These are phyloP conservation scores for Microtus oregoni DNA, from an alignment of 2,113 vertebrate genomes.

Conservation along the genomic window DNA sequence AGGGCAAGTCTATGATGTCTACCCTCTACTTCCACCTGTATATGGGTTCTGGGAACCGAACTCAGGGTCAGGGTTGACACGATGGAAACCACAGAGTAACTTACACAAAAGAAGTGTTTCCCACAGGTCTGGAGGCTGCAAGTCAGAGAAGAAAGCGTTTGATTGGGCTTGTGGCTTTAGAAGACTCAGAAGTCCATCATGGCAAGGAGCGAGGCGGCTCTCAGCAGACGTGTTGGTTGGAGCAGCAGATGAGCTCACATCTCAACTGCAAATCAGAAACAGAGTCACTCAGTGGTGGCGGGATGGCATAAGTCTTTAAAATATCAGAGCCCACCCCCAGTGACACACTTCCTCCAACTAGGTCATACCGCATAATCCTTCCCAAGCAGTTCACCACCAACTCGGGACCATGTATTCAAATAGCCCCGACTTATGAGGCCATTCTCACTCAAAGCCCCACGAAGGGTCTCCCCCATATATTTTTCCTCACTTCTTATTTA, in stretches of 20 bases:
- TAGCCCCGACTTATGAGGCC: not conserved
- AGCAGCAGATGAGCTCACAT: not conserved
- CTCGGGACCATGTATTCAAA: not conserved
- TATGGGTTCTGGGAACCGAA: not conserved
- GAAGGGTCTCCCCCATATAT: not conserved
- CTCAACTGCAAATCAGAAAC: not conserved
- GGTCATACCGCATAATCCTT: not conserved
- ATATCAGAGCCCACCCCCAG: too few relatives aligned
- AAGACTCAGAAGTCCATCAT: not conserved
- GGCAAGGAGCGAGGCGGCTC: too few relatives aligned
- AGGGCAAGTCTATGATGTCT: not conserved
- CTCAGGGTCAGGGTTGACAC: not conserved
- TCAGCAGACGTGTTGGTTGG: not conserved
- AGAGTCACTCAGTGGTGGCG: accelerated
- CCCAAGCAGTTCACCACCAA: not conserved
- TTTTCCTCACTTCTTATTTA: not conserved
- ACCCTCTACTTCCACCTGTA: not conserved
- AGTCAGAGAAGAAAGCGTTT: not conserved
- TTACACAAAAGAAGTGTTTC: not conserved
- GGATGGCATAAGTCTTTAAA: too few relatives aligned
- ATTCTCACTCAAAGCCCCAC: not conserved
- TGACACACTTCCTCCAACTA: too few relatives aligned
- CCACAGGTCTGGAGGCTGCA: not conserved
- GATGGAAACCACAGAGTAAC: not conserved
- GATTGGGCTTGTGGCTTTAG: not conserved